Conservation (phyloP, 2,113 vertebrate species). For the Scalopus aquaticus region DNA sequence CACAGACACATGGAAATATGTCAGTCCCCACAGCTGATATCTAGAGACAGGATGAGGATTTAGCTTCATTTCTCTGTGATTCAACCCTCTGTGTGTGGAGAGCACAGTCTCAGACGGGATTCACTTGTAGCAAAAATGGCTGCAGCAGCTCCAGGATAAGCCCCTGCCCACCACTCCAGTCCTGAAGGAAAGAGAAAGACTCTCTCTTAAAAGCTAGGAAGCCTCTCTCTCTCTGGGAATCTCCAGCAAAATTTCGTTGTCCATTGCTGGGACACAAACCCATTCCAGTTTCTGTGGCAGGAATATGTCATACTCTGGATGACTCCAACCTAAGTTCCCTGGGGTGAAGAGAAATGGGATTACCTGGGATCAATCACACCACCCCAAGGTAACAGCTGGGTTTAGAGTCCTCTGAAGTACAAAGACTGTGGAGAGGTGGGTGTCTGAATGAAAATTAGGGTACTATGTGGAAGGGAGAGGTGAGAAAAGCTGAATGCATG, state of each 20-base stretch:
- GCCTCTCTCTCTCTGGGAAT: not conserved
- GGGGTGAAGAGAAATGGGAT: not conserved
- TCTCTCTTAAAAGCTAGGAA: not conserved
- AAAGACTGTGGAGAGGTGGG: not conserved
- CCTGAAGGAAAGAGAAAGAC: not conserved
- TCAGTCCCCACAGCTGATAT: not conserved
- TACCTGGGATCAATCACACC: not conserved
- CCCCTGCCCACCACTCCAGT: not conserved
- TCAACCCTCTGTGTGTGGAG: too few relatives aligned
- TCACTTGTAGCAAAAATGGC: not conserved
- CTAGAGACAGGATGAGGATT: not conserved
- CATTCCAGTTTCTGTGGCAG: not conserved
- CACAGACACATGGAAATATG: not conserved
- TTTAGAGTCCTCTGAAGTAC: not conserved
- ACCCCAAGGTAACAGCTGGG: not conserved
- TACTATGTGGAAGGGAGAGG: not conserved
- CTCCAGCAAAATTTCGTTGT: not conserved
- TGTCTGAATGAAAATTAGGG: not conserved
- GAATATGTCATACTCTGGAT: not conserved
- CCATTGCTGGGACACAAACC: not conserved
- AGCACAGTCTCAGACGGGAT: not conserved
- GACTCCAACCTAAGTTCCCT: not conserved
- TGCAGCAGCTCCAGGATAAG: not conserved
- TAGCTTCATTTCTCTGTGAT: not conserved
- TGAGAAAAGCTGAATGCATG: not conserved